These are phyloP conservation scores for Drosophila eugracilis DNA, from an alignment of 1,140 invertebrate genomes.

Conservation along the genomic window DNA sequence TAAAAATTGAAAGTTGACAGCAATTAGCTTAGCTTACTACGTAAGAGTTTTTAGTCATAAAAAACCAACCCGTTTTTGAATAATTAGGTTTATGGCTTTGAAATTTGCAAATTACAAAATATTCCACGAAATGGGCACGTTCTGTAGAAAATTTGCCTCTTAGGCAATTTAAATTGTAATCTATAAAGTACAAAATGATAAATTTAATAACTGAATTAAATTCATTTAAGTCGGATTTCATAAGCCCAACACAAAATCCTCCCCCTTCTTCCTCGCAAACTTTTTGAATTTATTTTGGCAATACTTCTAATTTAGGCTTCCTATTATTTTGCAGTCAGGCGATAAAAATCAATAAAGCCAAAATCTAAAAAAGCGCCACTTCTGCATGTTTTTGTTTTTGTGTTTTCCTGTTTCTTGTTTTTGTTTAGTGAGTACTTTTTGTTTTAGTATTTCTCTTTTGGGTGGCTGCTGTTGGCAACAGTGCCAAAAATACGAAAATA, in stretches of 20 bases:
- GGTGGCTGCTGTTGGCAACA: slow-evolving; percentile 41
- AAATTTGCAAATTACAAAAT: neutral
- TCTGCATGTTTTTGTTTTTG: slow-evolving; percentile 3
- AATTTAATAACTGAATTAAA: neutral
- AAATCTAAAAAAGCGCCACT: slow-evolving; percentile 9
- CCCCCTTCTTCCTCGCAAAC: neutral
- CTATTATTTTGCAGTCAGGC: slow-evolving; percentile 3
- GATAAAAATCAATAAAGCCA: slow-evolving; percentile 18
- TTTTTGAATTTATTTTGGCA: neutral
- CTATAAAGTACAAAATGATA: neutral
- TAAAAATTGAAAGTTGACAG: neutral
- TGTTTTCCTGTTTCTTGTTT: neutral
- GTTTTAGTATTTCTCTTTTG: neutral
- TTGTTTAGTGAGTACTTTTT: too few relatives aligned
- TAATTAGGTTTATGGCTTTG: neutral
- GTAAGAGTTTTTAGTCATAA: neutral
- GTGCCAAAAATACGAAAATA: slow-evolving; percentile 35
- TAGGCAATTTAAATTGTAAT: neutral
- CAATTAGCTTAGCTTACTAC: neutral
- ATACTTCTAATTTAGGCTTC: neutral
- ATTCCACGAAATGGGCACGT: neutral
- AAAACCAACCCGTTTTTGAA: neutral
- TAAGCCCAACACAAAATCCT: neutral
- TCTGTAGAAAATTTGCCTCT: neutral
- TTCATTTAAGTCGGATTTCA: neutral